These are phyloP conservation scores for Blera fallax DNA, from an alignment of 2,888 invertebrate species.

Conservation along the genomic window DNA sequence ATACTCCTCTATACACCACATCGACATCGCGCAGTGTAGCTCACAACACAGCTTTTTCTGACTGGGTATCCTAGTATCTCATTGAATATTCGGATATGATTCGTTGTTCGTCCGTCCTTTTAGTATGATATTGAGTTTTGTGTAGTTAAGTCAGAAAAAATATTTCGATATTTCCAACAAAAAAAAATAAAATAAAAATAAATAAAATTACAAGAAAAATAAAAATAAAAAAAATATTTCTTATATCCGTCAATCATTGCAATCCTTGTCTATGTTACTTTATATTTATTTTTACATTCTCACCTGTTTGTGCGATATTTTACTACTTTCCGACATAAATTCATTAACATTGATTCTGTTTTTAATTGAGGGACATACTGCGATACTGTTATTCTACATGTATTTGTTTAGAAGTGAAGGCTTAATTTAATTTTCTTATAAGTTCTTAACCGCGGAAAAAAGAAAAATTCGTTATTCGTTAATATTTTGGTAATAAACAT, in stretches of 20 bases:
- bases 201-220: constrained; percentile 62
- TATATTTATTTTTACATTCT: neutral
- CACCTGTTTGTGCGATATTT: neutral
- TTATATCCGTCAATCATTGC: constrained; percentile 6
- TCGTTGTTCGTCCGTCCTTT: constrained; percentile 79
- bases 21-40: constrained; percentile 63
- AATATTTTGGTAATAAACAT: constrained; percentile 24
- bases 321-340: neutral
- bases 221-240: constrained; percentile 11
- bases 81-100: constrained; percentile 73
- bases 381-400: neutral
- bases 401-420: neutral
- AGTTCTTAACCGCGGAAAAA: constrained; percentile 29
- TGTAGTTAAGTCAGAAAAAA: constrained; percentile 82
- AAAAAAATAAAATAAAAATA: constrained; percentile 74
- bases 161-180: constrained; percentile 79
- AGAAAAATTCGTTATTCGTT: constrained; percentile 1
- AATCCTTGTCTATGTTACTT: neutral
- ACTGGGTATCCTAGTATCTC: constrained; percentile 71
- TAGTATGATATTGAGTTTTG: constrained; percentile 82
- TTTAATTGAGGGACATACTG: constrained; percentile 19
- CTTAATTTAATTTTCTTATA: neutral
- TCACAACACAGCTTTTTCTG: constrained; percentile 65
- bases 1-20: constrained; percentile 36
- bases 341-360: neutral